Evolutionary conservation across 2,797 vertebrate species (phyloP).

Genomic region (Anniella stebbinsi): DNA sequence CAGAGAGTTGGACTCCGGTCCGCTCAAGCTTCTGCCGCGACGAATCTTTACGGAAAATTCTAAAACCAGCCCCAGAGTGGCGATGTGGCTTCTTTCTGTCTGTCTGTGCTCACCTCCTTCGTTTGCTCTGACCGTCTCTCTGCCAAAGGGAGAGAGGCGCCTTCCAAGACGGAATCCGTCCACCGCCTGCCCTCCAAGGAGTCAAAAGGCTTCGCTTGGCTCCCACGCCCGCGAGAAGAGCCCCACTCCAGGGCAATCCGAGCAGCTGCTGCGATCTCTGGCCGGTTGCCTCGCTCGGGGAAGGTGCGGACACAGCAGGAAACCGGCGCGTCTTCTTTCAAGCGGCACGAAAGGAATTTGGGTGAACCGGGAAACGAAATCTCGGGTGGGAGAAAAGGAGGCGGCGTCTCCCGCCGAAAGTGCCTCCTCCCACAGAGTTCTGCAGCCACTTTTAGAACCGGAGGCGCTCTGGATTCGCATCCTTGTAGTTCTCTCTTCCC

Average conservation of each 20-base stretch:
- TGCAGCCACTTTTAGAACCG: neutral
- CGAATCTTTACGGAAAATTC: neutral
- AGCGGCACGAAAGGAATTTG: neutral
- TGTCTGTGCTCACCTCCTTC: slow-evolving; percentile 1
- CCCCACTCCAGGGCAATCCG: neutral
- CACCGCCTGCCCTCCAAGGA: neutral
- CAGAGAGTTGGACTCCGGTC: neutral
- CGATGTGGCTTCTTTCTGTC: too few species aligned
- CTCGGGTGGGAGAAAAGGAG: neutral
- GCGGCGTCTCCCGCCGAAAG: neutral
- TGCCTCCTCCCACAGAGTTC: neutral
- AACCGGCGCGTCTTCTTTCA: neutral
- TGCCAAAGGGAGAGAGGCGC: neutral
- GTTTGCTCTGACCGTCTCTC: too few species aligned
- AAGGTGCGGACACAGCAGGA: neutral
- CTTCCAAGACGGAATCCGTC: neutral
- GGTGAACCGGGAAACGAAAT: slow-evolving; percentile 5
- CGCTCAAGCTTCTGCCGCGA: neutral
- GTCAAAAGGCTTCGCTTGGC: neutral
- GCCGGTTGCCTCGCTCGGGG: neutral
- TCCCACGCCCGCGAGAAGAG: neutral
- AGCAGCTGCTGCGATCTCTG: neutral
- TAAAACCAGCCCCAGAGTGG: neutral
- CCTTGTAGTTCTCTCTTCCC: neutral
- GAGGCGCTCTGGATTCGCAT: neutral